Base-by-base conservation (phyloP, 2,888 invertebrate genomes). In the Drosophila nr. perissopoda region DNA sequence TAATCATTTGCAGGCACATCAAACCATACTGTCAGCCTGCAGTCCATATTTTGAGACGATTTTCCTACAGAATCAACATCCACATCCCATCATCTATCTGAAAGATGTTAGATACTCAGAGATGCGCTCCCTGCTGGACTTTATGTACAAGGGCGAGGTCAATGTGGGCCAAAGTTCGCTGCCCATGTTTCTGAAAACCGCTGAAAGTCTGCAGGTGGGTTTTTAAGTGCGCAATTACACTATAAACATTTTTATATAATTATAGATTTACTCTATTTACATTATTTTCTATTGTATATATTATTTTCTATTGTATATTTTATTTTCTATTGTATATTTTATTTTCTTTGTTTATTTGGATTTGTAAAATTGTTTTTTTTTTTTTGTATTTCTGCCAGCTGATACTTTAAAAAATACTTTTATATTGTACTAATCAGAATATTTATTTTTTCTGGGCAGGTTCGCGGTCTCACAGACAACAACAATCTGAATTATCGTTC, bases 31-130 rank as follows among this genome's bases (percentile, higher is more conserved):
- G 88, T 98, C 98, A 76, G 98, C 98, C 90, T 98, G 98, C 94
- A 98, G 98, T 94, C 97, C 98, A 81, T 98, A 98, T 94, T 98
- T 98, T 94, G 97, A 98, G 95, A 97, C 95, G 93, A 96, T 98
- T 94, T 97, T 97, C 94, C 95, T 97, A 92, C 96, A 97, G 94
- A 97, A 97, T 93, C 95, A 95, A 87, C 97, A 97, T 94, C 97
- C 97, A 91, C 97, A 97, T 94, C 97, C 97, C 73, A 97, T 98
- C 93, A 97, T 98, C 94, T 97, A 97, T 94, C 95, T 98, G 92
- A 97, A 97, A 95, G 97, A 97, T 96, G 97, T 98, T 92, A 95
- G 97, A 94, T 96, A 96, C 93, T 96, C 96, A 92, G 97, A 97
- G 94, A 97, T 97, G 95, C 97, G 97, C 94, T 97, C 97, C 83